phyloP scores from a whole-genome alignment of 2,797 vertebrate genomes.

The Tachyglossus aculeatus region DNA sequence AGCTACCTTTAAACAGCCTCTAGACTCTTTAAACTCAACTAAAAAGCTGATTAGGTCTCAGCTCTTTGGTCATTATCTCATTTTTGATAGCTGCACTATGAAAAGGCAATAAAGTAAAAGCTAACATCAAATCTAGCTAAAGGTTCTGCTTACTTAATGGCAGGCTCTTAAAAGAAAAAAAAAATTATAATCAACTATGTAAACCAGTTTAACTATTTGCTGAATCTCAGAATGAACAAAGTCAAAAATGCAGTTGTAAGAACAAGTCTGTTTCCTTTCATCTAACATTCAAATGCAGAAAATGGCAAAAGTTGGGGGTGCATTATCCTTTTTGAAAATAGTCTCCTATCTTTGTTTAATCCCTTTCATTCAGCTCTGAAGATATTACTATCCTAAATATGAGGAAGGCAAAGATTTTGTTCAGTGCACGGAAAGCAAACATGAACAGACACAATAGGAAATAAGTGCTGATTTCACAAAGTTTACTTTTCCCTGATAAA shows the following conservation, averaged over 20 bases:
- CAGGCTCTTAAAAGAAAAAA: constrained; percentile 55
- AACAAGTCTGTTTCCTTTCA: not conserved
- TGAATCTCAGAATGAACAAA: constrained; percentile 39
- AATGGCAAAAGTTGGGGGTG: not conserved
- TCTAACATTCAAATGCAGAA: not conserved
- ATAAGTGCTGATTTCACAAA: not conserved
- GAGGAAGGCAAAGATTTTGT: not conserved
- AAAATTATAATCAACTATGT: constrained; percentile 57
- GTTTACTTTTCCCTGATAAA: not conserved
- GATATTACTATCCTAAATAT: not conserved
- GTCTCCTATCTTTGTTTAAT: not conserved
- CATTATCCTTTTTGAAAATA: not conserved
- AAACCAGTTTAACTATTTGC: constrained; percentile 71
- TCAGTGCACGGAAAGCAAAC: not conserved
- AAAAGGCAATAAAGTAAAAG: constrained; percentile 78
- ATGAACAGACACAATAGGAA: not conserved
- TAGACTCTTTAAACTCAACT: constrained; percentile 75
- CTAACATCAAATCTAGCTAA: constrained; percentile 68
- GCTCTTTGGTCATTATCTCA: constrained; percentile 78
- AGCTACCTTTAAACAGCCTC: constrained; percentile 74
- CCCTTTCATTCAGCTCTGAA: not conserved
- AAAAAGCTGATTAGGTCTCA: constrained; percentile 79
- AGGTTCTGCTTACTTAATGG: constrained; percentile 75
- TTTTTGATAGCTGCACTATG: constrained; percentile 77
- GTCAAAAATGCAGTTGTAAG: constrained; percentile 46